Conservation (phyloP, 1,140 invertebrate genomes). For the Drosophila willistoni region DNA sequence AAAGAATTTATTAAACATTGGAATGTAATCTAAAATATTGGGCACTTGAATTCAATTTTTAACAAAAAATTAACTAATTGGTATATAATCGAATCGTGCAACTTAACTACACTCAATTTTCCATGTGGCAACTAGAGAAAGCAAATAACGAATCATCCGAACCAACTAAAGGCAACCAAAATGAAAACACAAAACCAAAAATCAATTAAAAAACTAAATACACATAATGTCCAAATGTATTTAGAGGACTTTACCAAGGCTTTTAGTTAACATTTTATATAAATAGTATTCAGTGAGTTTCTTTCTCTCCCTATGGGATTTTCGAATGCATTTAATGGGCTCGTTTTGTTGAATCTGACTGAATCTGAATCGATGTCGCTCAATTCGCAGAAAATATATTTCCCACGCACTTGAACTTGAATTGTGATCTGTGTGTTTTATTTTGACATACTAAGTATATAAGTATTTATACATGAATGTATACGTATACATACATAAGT, state of each 20-base stretch:
- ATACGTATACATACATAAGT: not conserved
- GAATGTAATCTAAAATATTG: conserved; percentile 35
- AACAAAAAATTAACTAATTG: conserved; percentile 33
- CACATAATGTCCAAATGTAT: not conserved
- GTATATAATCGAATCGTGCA: conserved; percentile 26
- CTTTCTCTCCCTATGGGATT: not conserved
- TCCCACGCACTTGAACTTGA: conserved; percentile 79
- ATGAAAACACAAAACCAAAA: conserved; percentile 15
- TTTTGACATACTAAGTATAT: conserved; percentile 59
- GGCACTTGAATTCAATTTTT: not conserved
- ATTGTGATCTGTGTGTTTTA: conserved; percentile 49
- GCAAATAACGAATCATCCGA: conserved; percentile 27
- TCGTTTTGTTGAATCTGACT: not conserved
- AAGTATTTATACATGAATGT: not conserved
- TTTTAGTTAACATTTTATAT: no score
- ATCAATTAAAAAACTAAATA: no score
- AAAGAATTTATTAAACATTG: conserved; percentile 35
- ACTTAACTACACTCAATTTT: no score
- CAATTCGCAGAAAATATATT: conserved; percentile 67
- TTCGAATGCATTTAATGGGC: not conserved
- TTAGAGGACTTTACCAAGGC: no score
- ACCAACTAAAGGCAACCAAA: conserved; percentile 2
- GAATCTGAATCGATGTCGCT: not conserved
- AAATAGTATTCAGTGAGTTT: no score
- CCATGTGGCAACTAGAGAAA: conserved; percentile 35